Evolutionary conservation across 2,888 invertebrate species (phyloP), one percentile per base, ranked within the genome.

Genomic region (Trissolcus brochymenae): DNA sequence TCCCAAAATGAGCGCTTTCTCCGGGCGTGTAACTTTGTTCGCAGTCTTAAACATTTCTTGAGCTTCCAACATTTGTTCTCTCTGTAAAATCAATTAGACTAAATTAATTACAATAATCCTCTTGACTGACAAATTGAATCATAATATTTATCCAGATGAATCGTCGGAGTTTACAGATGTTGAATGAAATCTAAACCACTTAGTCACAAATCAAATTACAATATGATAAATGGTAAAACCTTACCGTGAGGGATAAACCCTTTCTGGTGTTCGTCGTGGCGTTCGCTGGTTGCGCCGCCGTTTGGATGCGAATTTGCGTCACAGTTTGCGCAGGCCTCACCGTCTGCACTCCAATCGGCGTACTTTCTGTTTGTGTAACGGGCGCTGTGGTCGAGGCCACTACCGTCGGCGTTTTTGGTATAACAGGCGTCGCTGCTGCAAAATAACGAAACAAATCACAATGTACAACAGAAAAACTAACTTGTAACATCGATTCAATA

Each of bases 11-110:
- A 99, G 94, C 65, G 98, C 98, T 88, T 99, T 99, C 89, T 99
- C 98, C 0, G 98, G 97, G 81, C 98, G 91, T 2, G 98, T 98
- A 62, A 99, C 98, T 86, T 96, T 95, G 89, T 98, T 98, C 46
- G 98, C 98, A 78, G 95, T 96, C 66, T 95, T 92, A 92, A 99
- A 98, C 96, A 99, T 98, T 87, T 98, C 98, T 88, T 98, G 98
- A 0, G 98, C 98, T 88, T 98, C 97, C 88, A 96, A 91, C 94
- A 98, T 97, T 92, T 98, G 97, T 89, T 98, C 98, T 87, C 95
- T 94, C 97, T 98, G 91, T 11, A 61, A 61, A 50, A 16, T 40
- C 13, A 55, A 40, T 35, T 35, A 35, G 35, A 35, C 35, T 35
- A 35, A 35, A 35, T 35, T 35, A 35, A 35, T 35, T 35, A 35